Evolutionary conservation across 2,797 vertebrate species (phyloP).

Genomic region (Phoebastria nigripes): DNA sequence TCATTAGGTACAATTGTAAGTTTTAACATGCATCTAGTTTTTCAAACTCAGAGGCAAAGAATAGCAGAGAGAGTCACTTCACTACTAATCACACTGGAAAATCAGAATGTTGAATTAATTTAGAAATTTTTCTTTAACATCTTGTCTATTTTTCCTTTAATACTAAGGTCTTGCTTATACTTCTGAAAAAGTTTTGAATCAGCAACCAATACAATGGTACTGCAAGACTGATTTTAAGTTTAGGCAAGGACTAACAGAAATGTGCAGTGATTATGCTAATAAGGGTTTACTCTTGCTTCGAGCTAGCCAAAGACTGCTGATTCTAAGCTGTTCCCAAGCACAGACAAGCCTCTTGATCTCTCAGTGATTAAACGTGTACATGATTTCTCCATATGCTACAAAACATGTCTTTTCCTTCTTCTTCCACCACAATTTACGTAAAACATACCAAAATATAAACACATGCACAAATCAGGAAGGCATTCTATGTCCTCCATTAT

Average conservation of each 20-base stretch:
- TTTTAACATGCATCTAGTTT: neutral
- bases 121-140: neutral
- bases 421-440: neutral
- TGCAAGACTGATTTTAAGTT: neutral
- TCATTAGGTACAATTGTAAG: neutral
- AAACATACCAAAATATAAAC: neutral
- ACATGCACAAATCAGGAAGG: neutral
- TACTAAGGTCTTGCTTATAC: neutral
- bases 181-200: neutral
- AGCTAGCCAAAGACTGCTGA: neutral
- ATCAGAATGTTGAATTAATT: neutral
- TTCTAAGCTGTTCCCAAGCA: neutral
- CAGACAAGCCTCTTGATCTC: neutral
- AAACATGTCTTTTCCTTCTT: neutral
- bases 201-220: neutral
- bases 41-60: neutral
- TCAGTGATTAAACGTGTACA: neutral
- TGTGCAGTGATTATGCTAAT: neutral
- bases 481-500: neutral
- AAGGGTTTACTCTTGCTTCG: neutral
- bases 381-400: neutral
- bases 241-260: neutral
- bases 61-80: neutral
- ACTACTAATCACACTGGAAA: neutral
- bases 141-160: neutral